A percentile compares a stretch with the other conserved stretches of the same genome.
Conservation (phyloP, 1,140 invertebrate species). For the Adelges cooleyi region DNA sequence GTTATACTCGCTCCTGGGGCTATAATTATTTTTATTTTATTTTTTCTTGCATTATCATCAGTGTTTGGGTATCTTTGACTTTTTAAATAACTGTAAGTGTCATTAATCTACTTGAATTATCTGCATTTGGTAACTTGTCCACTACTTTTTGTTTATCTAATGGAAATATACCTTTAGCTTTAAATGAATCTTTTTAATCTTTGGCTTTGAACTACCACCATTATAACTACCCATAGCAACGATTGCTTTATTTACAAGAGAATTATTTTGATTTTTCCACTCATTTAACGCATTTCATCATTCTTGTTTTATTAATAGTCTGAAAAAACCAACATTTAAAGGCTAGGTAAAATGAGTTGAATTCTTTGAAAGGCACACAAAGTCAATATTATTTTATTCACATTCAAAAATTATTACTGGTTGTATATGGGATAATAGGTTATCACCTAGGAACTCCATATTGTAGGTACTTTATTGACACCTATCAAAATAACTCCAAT, state of each 20-base stretch:
- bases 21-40: not conserved
- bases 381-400: conserved; percentile 36
- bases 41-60: not conserved
- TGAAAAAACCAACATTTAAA: conserved; percentile 38
- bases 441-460: no score
- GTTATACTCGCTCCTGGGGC: not conserved
- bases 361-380: conserved; percentile 39
- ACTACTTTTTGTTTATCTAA: not conserved
- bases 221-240: not conserved
- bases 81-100: not conserved
- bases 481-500: no score
- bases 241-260: not conserved
- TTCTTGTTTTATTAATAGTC: conserved; percentile 35
- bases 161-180: not conserved
- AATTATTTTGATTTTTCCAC: conserved; percentile 29
- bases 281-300: conserved; percentile 36
- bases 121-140: not conserved
- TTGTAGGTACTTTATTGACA: no score
- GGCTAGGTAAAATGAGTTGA: conserved; percentile 40
- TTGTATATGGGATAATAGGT: not conserved
- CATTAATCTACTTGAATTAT: not conserved
- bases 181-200: not conserved
- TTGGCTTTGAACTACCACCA: not conserved
- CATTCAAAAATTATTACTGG: not conserved
- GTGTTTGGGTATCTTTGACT: not conserved